Evolutionary conservation across 1,140 invertebrate species (phyloP).

Genomic region (Ericerus pela): DNA sequence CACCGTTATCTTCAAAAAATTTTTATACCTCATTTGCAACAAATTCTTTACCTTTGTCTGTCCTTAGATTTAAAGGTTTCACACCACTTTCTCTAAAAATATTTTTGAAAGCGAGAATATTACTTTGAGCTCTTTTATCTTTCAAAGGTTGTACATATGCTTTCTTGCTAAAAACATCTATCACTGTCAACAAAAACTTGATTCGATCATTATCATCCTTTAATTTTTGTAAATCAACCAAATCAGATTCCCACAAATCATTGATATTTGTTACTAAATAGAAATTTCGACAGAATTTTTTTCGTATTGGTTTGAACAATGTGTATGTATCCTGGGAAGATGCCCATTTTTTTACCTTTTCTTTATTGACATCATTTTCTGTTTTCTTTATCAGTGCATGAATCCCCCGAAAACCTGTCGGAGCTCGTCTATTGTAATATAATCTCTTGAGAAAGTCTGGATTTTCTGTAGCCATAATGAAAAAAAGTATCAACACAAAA

Average conservation of each 20-base stretch:
- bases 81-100: background rate
- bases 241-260: slow-evolving; percentile 31
- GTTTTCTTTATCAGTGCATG: background rate
- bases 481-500: no score
- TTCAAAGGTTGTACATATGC: slow-evolving; percentile 27
- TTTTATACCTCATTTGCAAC: slow-evolving; percentile 20
- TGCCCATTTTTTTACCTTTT: slow-evolving; percentile 21
- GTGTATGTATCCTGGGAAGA: no score
- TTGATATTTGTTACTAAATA: slow-evolving; percentile 24
- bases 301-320: slow-evolving; percentile 19
- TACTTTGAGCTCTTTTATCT: slow-evolving; percentile 24
- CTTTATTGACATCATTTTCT: background rate
- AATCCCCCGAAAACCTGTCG: background rate
- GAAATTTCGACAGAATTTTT: slow-evolving; percentile 22
- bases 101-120: slow-evolving; percentile 1
- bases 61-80: background rate
- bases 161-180: slow-evolving; percentile 30
- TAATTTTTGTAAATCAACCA: slow-evolving; percentile 26
- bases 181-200: slow-evolving; percentile 29
- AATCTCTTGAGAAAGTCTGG: background rate
- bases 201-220: slow-evolving; percentile 25
- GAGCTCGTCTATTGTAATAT: background rate
- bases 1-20: slow-evolving; percentile 23
- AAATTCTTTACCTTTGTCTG: slow-evolving; percentile 26
- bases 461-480: no score